Base-by-base conservation (phyloP, 2,797 vertebrate genomes). In the Mergus octosetaceus region DNA sequence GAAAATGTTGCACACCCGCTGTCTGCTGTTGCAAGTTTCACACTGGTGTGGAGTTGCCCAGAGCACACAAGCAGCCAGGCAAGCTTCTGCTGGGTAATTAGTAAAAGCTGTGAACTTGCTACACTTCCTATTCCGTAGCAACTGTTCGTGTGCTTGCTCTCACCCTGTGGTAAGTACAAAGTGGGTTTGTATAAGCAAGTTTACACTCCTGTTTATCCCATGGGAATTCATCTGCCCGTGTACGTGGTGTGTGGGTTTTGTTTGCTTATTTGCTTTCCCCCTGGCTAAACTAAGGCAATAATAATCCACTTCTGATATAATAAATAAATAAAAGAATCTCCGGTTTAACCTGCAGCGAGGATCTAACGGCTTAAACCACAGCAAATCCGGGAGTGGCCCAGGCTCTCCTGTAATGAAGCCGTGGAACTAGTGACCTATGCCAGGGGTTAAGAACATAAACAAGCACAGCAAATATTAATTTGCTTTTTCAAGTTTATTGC, bases 111-210 rank as follows among this genome's bases (percentile, higher is more conserved):
- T 79, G 62, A 90, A 76, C 60, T 81, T 69, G 54, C 34, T 78
- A 13, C 6, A 3, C 66, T 85, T 94, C 39, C 76, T 72, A 5
- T 81, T 47, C 70, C 34, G 10, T 25, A 62, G 58, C 56, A 91
- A 3, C 28, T 25, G 1, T 30, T 93, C 1, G 0, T 49, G n/a
- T 56, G 12, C 2, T 1, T 32, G 13, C 53, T 53, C 25, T 69
- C 78, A 4, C 27, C 19, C 24, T 0, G 7, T 0, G 1, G 51
- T 70, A 75, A 75, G 78, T 0, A 0, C 38, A 17, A 56, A 51
- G 19, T 22, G 51, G 43, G 21, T 80, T 68, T 80, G 43, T 65
- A 7, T 66, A 56, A 79, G 71, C 61, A 68, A 41, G 47, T 70
- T 88, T 11, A 7, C 4, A 0, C 65, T 62, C 8, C 28, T 32